Percentiles rank a stretch among this genome's conserved stretches.
These are phyloP conservation scores for Drosophila orena DNA, from an alignment of 1,140 invertebrate species.

Conservation along the genomic window DNA sequence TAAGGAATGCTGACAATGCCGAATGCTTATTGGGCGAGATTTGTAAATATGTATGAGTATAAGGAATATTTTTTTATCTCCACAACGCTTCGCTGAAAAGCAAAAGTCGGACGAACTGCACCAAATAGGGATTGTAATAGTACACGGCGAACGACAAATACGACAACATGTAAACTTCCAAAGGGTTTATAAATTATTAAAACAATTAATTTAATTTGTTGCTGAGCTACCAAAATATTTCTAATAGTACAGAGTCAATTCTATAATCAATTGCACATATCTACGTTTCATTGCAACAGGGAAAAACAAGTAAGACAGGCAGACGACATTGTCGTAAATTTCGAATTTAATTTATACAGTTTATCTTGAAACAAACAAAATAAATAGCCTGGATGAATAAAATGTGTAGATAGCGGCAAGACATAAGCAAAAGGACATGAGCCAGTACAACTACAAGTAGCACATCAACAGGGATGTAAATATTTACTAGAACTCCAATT, in stretches of 20 bases:
- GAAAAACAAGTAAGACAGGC: slow-evolving; percentile 15
- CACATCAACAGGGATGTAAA: slow-evolving; percentile 13
- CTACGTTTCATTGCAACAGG: not conserved
- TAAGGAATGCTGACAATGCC: slow-evolving; percentile 34
- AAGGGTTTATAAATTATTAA: not conserved
- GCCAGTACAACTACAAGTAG: too few relatives aligned
- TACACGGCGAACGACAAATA: slow-evolving; percentile 7
- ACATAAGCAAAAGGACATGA: not conserved
- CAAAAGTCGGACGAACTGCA: slow-evolving; percentile 10
- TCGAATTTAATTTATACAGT: slow-evolving; percentile 41
- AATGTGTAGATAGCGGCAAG: slow-evolving; percentile 8
- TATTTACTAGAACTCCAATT: slow-evolving; percentile 58
- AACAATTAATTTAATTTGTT: not conserved
- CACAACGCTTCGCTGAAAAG: slow-evolving; percentile 15
- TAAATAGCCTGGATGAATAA: slow-evolving; percentile 19
- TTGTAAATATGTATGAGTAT: slow-evolving; percentile 59
- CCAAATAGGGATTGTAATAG: not conserved
- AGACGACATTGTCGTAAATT: slow-evolving; percentile 42
- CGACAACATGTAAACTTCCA: slow-evolving; percentile 25
- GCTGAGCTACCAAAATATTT: too few relatives aligned
- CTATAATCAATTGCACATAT: not conserved
- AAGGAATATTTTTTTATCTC: slow-evolving; percentile 46
- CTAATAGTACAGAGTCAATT: too few relatives aligned
- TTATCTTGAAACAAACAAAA: slow-evolving; percentile 39
- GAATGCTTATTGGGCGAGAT: slow-evolving; percentile 71